Percentiles rank a stretch among this genome's conserved stretches.
Evolutionary conservation across 2,888 invertebrate genomes (phyloP).

Genomic region (Heliconius sara): DNA sequence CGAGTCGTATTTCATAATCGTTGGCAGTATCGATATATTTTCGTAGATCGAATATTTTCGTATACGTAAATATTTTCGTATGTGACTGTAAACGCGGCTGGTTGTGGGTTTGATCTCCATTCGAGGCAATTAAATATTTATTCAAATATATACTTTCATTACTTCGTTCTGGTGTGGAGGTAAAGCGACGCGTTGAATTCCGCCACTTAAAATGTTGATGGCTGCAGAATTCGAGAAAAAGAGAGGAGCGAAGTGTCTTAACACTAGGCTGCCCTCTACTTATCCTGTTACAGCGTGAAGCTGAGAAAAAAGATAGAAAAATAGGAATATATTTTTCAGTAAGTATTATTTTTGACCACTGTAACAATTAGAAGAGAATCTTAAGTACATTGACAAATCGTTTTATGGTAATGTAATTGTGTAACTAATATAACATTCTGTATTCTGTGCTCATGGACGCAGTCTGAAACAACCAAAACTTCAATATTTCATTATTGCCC

Average conservation of each 20-base stretch:
- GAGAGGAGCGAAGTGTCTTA: too few species aligned
- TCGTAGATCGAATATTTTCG: too few species aligned
- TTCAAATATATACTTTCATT: too few species aligned
- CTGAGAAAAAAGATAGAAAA: background rate
- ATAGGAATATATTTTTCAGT: background rate
- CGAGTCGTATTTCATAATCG: background rate
- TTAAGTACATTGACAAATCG: background rate
- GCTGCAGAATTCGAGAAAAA: too few species aligned
- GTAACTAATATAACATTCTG: background rate
- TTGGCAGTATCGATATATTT: background rate
- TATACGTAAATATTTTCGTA: too few species aligned
- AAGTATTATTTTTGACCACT: background rate
- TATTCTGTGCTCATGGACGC: background rate
- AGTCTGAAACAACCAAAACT: background rate
- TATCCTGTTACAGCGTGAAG: too few species aligned
- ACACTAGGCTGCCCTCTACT: too few species aligned
- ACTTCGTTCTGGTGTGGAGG: too few species aligned
- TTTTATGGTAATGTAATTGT: background rate
- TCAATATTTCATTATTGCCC: constrained; percentile 10
- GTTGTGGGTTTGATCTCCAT: background rate
- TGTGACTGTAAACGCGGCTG: too few species aligned
- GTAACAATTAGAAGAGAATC: background rate
- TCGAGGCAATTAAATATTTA: too few species aligned
- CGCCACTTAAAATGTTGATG: too few species aligned
- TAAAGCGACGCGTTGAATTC: too few species aligned